Percentiles rank a stretch among this genome's conserved stretches.
Conservation (phyloP, 2,888 invertebrate genomes). For the Ptilodon capucinus region DNA sequence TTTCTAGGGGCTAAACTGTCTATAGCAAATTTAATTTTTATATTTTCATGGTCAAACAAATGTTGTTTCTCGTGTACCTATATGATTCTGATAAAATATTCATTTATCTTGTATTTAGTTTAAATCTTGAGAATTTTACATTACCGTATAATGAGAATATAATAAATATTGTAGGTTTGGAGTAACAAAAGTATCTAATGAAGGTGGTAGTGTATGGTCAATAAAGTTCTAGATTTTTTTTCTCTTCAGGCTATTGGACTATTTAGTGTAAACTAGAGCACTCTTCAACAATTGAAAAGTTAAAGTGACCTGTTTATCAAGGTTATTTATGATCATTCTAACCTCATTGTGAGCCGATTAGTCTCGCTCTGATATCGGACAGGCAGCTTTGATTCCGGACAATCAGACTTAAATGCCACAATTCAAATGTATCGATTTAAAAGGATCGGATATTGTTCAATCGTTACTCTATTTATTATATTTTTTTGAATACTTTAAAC, state of each 20-base stretch:
- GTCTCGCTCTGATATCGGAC: slow-evolving; percentile 55
- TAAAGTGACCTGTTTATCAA: slow-evolving; percentile 12
- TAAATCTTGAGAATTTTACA: too few species aligned
- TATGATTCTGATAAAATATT: too few species aligned
- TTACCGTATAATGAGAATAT: too few species aligned
- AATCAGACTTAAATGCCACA: slow-evolving; percentile 42
- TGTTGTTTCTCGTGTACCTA: too few species aligned
- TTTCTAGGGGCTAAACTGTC: not conserved
- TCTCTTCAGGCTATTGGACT: too few species aligned
- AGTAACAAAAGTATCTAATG: too few species aligned
- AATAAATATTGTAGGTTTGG: too few species aligned
- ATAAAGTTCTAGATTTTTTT: too few species aligned
- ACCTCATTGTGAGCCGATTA: slow-evolving; percentile 51
- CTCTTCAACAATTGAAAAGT: not conserved
- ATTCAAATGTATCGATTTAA: slow-evolving; percentile 40
- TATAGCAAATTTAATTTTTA: not conserved
- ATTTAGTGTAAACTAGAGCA: not conserved
- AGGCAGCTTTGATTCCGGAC: slow-evolving; percentile 51
- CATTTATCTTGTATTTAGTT: too few species aligned
- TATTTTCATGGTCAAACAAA: too few species aligned
- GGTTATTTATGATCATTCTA: slow-evolving; percentile 36
- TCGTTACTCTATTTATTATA: not conserved
- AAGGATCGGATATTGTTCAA: slow-evolving; percentile 13
- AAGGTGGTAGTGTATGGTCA: too few species aligned
- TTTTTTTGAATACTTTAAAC: not conserved